Percentiles rank a stretch among this genome's conserved stretches.
phyloP scores from a whole-genome alignment of 2,113 vertebrate species.

The Lutjanus erythropterus region DNA sequence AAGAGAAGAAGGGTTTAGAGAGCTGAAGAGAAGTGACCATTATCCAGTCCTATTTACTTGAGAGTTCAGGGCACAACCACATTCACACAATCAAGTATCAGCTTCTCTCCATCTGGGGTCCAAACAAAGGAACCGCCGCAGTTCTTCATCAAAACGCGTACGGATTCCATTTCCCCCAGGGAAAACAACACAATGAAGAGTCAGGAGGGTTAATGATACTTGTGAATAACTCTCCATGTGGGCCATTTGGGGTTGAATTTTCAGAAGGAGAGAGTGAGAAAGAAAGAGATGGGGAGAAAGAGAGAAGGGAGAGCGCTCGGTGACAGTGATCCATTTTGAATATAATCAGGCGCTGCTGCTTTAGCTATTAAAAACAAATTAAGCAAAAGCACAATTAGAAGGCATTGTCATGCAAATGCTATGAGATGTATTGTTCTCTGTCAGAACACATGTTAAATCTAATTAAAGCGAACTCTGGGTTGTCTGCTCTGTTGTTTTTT shows the following conservation, averaged over 20 bases:
- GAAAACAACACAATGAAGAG: constrained; percentile 84
- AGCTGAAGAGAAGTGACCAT: constrained; percentile 55
- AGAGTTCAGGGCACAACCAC: constrained; percentile 60
- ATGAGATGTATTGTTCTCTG: constrained; percentile 72
- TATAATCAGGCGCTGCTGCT: constrained; percentile 84
- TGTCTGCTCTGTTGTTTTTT: constrained; percentile 45
- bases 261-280: constrained; percentile 43
- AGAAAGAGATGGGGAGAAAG: neutral
- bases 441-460: constrained; percentile 76
- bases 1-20: constrained; percentile 31
- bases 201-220: constrained; percentile 88
- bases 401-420: constrained; percentile 81
- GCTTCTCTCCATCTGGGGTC: constrained; percentile 61
- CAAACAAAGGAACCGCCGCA: constrained; percentile 80
- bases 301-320: constrained; percentile 41
- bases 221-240: constrained; percentile 87
- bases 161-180: constrained; percentile 82
- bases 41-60: constrained; percentile 74
- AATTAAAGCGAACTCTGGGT: constrained; percentile 80
- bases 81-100: constrained; percentile 77
- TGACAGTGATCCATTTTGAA: constrained; percentile 85
- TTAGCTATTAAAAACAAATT: constrained; percentile 86
- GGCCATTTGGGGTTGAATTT: constrained; percentile 83
- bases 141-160: constrained; percentile 78
- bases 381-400: constrained; percentile 77